phyloP scores from a whole-genome alignment of 2,888 invertebrate species.

The Pristionchus arcanus region DNA sequence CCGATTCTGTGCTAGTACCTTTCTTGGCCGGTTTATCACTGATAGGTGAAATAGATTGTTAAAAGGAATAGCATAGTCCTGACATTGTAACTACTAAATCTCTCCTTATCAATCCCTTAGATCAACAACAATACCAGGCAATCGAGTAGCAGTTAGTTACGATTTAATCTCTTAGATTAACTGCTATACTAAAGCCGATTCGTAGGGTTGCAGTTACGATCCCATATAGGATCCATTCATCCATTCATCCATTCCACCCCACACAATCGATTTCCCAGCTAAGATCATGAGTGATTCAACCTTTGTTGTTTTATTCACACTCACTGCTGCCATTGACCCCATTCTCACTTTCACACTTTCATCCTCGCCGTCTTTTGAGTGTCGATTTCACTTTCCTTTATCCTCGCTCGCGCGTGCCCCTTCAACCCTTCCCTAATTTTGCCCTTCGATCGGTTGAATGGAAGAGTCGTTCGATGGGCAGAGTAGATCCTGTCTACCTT shows the following conservation, averaged over 20 bases:
- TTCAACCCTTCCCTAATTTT: conserved; percentile 47
- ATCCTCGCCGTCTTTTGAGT: conserved; percentile 16
- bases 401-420: conserved; percentile 1
- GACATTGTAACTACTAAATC: neutral
- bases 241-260: neutral
- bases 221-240: neutral
- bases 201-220: neutral
- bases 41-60: neutral
- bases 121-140: neutral
- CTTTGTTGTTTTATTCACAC: neutral
- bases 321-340: neutral
- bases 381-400: conserved; percentile 45
- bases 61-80: neutral
- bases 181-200: neutral
- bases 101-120: neutral
- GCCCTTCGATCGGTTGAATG: conserved; percentile 41
- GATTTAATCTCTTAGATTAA: neutral
- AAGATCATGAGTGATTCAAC: neutral
- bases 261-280: neutral
- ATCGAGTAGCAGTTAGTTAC: neutral
- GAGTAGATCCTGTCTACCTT: conserved; percentile 47
- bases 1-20: no score
- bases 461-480: neutral
- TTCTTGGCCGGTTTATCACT: no score
- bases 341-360: conserved; percentile 49